Evolutionary conservation across 2,888 invertebrate genomes (phyloP).

Genomic region (Tuberolachnus salignus): DNA sequence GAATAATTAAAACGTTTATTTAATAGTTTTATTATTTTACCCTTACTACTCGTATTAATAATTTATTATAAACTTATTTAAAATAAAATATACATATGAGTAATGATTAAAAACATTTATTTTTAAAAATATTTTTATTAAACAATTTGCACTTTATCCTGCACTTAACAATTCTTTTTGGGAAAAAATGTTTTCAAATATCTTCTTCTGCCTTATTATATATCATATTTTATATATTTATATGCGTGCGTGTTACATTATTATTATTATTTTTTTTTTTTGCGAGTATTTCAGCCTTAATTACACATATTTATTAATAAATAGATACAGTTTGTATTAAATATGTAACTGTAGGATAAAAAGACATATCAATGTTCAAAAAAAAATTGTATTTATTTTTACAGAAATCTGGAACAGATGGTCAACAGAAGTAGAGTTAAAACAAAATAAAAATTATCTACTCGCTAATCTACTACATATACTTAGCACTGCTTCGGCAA

Average conservation of each 20-base stretch:
- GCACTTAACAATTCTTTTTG: conserved; percentile 42
- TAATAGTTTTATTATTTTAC: conserved; percentile 43
- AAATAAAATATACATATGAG: background rate
- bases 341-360: conserved; percentile 10
- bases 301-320: conserved; percentile 15
- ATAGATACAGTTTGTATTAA: conserved; percentile 14
- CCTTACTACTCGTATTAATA: conserved; percentile 19
- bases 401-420: conserved; percentile 55
- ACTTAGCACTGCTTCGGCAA: conserved; percentile 51
- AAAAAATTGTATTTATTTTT: conserved; percentile 51
- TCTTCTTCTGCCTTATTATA: conserved; percentile 41
- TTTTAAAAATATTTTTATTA: conserved; percentile 16
- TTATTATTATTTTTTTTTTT: conserved; percentile 17
- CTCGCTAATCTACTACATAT: conserved; percentile 35
- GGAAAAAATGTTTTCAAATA: conserved; percentile 39
- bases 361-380: conserved; percentile 33
- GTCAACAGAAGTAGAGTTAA: conserved; percentile 51
- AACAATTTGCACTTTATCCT: conserved; percentile 37
- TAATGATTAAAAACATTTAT: background rate
- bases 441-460: conserved; percentile 51
- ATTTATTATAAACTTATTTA: background rate
- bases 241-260: conserved; percentile 3
- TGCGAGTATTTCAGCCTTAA: conserved; percentile 22
- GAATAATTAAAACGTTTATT: conserved; percentile 46
- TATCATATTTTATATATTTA: conserved; percentile 3